These are phyloP conservation scores for Lateolabrax maculatus DNA, from an alignment of 2,797 vertebrate species.

Conservation along the genomic window DNA sequence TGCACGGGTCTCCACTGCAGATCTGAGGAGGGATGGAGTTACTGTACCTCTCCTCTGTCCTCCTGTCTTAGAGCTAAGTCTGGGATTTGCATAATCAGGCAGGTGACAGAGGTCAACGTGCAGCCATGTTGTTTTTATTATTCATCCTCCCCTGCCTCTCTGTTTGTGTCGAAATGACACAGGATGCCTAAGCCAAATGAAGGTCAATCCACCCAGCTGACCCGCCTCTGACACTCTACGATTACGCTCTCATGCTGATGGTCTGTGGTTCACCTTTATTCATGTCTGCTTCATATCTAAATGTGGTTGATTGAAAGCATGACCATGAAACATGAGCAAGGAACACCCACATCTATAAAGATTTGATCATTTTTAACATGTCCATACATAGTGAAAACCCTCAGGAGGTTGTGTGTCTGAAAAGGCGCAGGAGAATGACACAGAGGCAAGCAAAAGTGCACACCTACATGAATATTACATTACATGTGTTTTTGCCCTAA, in stretches of 20 bases:
- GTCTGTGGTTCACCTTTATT: slow-evolving; percentile 65
- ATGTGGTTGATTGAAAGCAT: slow-evolving; percentile 64
- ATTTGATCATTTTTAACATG: slow-evolving; percentile 50
- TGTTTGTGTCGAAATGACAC: slow-evolving; percentile 52
- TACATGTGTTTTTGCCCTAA: slow-evolving; percentile 58
- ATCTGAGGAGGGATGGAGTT: slow-evolving; percentile 31
- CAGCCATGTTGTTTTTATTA: slow-evolving; percentile 62
- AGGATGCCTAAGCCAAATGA: slow-evolving; percentile 35
- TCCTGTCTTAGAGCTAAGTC: slow-evolving; percentile 29
- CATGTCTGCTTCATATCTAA: slow-evolving; percentile 51
- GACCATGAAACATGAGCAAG: slow-evolving; percentile 28
- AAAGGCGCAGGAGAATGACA: slow-evolving; percentile 30
- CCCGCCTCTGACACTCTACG: slow-evolving; percentile 41
- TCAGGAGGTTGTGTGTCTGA: slow-evolving; percentile 4
- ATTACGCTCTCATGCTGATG: slow-evolving; percentile 32
- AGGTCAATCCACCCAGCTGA: slow-evolving; percentile 55
- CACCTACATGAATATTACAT: slow-evolving; percentile 75
- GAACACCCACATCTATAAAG: slow-evolving; percentile 39
- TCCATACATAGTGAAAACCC: slow-evolving; percentile 1
- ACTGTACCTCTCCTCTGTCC: slow-evolving; percentile 26
- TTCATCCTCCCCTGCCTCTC: slow-evolving; percentile 51
- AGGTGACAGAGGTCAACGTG: slow-evolving; percentile 60
- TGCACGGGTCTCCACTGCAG: slow-evolving; percentile 37
- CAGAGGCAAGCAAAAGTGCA: slow-evolving; percentile 28
- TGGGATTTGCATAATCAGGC: slow-evolving; percentile 65